phyloP scores from a whole-genome alignment of 2,797 vertebrate genomes.

The Sebastes umbrosus region DNA sequence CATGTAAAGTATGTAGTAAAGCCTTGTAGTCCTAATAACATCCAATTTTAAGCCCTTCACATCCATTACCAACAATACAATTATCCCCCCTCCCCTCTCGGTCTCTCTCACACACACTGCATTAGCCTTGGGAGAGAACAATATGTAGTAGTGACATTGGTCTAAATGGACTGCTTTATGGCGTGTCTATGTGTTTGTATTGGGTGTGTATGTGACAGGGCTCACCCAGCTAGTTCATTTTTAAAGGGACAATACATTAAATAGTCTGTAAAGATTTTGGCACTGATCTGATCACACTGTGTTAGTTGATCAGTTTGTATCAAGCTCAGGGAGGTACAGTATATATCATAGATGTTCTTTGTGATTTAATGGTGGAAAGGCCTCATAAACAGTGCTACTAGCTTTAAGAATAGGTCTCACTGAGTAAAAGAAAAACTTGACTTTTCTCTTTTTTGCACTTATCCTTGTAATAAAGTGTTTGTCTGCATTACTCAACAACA shows the following conservation, averaged over 20 bases:
- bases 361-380: neutral
- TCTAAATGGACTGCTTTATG: constrained; percentile 60
- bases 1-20: constrained; percentile 71
- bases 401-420: neutral
- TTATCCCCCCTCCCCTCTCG: constrained; percentile 35
- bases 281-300: neutral
- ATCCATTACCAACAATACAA: constrained; percentile 79
- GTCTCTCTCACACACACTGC: constrained; percentile 33
- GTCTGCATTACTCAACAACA: neutral
- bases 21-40: constrained; percentile 80
- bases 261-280: neutral
- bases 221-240: constrained; percentile 2
- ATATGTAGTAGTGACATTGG: constrained; percentile 50
- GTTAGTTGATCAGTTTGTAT: neutral
- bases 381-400: neutral
- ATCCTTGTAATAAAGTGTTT: neutral
- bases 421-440: neutral
- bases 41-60: constrained; percentile 80
- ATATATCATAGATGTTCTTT: neutral
- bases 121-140: constrained; percentile 70
- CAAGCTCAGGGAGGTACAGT: neutral
- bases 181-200: constrained; percentile 26
- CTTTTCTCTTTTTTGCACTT: neutral
- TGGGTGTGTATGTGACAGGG: constrained; percentile 4
- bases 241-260: constrained; percentile 7